phyloP scores from a whole-genome alignment of 2,888 invertebrate genomes.

The Onchidella celtica region DNA sequence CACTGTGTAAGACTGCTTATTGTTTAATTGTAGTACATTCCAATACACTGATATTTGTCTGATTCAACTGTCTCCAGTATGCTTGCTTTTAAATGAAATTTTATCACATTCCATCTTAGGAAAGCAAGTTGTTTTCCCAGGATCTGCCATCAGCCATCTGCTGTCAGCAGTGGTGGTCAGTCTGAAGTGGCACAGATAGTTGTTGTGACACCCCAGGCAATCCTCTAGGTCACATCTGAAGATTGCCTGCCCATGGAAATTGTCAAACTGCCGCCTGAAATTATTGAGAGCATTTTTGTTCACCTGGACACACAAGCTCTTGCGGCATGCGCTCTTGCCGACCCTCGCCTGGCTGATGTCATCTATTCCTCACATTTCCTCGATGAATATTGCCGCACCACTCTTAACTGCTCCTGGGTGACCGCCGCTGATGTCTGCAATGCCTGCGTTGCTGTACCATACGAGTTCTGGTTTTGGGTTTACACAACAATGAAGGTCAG shows the following conservation, averaged over 20 bases:
- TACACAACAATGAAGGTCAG: slow-evolving; percentile 47
- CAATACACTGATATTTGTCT: no score
- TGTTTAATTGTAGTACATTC: no score
- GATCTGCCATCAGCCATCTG: no score
- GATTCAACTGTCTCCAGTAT: no score
- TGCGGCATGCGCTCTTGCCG: slow-evolving; percentile 43
- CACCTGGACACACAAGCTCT: slow-evolving; percentile 46
- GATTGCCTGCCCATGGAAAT: slow-evolving; percentile 49
- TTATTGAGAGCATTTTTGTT: slow-evolving; percentile 43
- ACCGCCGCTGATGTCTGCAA: slow-evolving; percentile 40
- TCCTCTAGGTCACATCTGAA: no score
- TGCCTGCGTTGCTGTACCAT: slow-evolving; percentile 34
- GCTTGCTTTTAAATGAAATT: no score
- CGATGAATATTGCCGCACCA: slow-evolving; percentile 44
- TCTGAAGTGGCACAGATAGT: no score
- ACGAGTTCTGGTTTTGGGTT: slow-evolving; percentile 49
- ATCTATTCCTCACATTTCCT: slow-evolving; percentile 46
- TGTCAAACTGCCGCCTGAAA: slow-evolving; percentile 38
- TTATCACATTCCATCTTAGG: no score
- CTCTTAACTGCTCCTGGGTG: slow-evolving; percentile 39
- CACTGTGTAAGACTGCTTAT: no score
- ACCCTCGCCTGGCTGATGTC: slow-evolving; percentile 38
- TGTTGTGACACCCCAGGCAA: no score
- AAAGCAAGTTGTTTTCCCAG: no score
- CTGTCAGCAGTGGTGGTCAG: no score